Evolutionary conservation across 2,888 invertebrate species (phyloP), one percentile per base, ranked within the genome.

Genomic region (Idaea dimidiata): DNA sequence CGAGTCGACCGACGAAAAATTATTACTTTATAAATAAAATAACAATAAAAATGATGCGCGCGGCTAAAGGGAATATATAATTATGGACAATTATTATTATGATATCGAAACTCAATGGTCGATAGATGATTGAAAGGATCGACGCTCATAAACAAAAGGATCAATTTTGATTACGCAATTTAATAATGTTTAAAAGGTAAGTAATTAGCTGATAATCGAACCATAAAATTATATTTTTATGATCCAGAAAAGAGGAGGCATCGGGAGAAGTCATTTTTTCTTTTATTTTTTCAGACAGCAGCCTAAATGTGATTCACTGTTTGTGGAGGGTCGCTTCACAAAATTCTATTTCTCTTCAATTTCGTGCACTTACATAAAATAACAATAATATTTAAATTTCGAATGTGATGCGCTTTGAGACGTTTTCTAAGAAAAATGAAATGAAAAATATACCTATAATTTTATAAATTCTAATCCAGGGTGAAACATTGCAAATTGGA

Each of bases 1-100:
- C 86, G 86, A 87, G 82, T 88, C 84, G 86, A 80, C 82, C 84
- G 84, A 84, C 81, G 86, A 88, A 88, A 90, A 91, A 91, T 89
- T 90, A 91, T 89, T 88, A 91, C 89, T 90, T 91, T 91, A 91
- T 92, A 92, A 92, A 92, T 92, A 92, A 92, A 92, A 92, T 92
- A 92, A 91, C 91, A 92, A 92, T 92, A 92, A 92, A 91, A 92
- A 85, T 80, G 91, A 91, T 88, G 90, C 87, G 86, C 84, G 80
- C 77, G 80, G 86, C 86, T 87, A 87, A 87, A 87, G 89, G 88
- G 91, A 89, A 90, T 91, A 89, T 92, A 87, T 92, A 92, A 92
- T 92, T 92, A 92, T 90, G 92, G 89, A 89, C 91, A 92, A 92
- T 92, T 92, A 92, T 90, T 91, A 89, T 90, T 91, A 89, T 91